A percentile compares a stretch with the other conserved stretches of the same genome.
Conservation (phyloP, 2,888 invertebrate genomes). For the Zygothrica quintamaculata region DNA sequence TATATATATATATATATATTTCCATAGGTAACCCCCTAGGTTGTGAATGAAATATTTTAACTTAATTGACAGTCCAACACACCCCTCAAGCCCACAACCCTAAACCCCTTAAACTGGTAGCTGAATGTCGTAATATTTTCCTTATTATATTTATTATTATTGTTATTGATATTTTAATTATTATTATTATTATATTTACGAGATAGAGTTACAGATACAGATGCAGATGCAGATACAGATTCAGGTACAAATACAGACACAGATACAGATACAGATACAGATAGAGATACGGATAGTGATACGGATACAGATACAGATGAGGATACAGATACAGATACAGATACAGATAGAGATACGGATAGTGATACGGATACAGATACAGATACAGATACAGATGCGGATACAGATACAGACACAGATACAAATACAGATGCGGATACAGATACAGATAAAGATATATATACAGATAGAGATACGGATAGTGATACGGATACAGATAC, state of each 20-base stretch:
- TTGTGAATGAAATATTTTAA: slow-evolving; percentile 27
- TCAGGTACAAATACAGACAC: neutral
- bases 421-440: slow-evolving; percentile 9
- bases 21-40: neutral
- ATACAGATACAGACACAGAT: slow-evolving; percentile 18
- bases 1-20: slow-evolving; percentile 1
- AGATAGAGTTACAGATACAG: slow-evolving; percentile 20
- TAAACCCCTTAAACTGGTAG: neutral
- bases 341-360: slow-evolving; percentile 19
- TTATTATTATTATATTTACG: neutral
- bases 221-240: slow-evolving; percentile 9
- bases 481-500: slow-evolving; percentile 12
- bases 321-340: slow-evolving; percentile 5
- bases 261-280: slow-evolving; percentile 14
- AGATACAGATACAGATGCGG: slow-evolving; percentile 1
- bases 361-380: slow-evolving; percentile 5
- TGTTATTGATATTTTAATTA: slow-evolving; percentile 19
- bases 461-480: slow-evolving; percentile 15
- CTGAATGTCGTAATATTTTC: slow-evolving; percentile 46
- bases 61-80: neutral
- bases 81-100: too few species aligned
- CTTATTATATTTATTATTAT: slow-evolving; percentile 8
- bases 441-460: neutral
- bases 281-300: slow-evolving; percentile 15
- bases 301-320: neutral